Evolutionary conservation across 2,888 invertebrate genomes (phyloP).

Genomic region (Melinopterus prodromus): DNA sequence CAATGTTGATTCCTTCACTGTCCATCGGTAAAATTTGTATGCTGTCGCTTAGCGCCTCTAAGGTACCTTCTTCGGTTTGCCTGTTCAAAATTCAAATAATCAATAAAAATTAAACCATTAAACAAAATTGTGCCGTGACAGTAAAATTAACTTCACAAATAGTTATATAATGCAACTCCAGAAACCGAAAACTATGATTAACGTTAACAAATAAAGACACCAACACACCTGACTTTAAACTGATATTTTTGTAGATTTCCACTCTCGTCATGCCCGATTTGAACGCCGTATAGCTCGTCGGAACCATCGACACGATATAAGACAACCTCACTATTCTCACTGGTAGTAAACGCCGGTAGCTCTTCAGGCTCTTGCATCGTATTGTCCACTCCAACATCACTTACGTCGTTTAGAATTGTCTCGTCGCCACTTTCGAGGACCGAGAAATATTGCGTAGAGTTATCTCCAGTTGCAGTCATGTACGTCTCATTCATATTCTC

Average conservation of each 20-base stretch:
- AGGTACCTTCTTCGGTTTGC: constrained; percentile 55
- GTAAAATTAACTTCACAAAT: not conserved
- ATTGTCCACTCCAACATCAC: constrained; percentile 43
- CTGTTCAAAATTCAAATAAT: constrained; percentile 43
- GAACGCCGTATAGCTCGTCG: constrained; percentile 57
- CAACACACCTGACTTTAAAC: constrained; percentile 55
- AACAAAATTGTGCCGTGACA: not conserved
- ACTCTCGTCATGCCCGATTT: constrained; percentile 55
- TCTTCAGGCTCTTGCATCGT: constrained; percentile 35
- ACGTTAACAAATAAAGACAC: constrained; percentile 15
- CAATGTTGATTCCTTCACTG: constrained; percentile 27
- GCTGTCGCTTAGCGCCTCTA: constrained; percentile 57
- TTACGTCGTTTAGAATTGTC: constrained; percentile 48
- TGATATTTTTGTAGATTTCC: constrained; percentile 58
- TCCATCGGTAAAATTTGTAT: constrained; percentile 53
- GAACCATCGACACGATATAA: constrained; percentile 56
- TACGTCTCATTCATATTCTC: constrained; percentile 53
- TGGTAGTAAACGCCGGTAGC: constrained; percentile 39
- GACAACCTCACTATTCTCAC: constrained; percentile 50
- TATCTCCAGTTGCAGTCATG: constrained; percentile 51
- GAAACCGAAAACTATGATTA: not conserved
- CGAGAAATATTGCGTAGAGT: constrained; percentile 55
- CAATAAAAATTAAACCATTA: not conserved
- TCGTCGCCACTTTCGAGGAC: constrained; percentile 52
- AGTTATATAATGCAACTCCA: too few species aligned